Percentiles rank a stretch among this genome's conserved stretches.
phyloP scores from a whole-genome alignment of 2,797 vertebrate species.

The Acridotheres tristis region DNA sequence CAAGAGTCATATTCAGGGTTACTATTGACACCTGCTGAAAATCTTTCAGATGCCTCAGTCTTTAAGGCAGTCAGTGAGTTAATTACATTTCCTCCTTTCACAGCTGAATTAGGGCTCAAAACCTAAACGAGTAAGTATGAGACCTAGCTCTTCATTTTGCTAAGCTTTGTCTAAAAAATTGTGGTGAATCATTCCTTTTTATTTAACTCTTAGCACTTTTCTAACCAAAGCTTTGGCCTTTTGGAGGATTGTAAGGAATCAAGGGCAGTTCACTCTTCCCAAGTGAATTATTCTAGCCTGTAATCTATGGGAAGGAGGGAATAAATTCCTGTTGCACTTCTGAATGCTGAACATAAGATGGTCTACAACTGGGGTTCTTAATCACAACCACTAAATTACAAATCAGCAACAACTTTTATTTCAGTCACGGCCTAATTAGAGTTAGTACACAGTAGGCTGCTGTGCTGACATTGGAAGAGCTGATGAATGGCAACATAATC shows the following conservation, averaged over 20 bases:
- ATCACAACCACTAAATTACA: not conserved
- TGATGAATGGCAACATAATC: not conserved
- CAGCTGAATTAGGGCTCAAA: not conserved
- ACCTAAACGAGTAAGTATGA: conserved; percentile 15
- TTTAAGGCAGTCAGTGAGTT: not conserved
- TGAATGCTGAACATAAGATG: not conserved
- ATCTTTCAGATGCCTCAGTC: not conserved
- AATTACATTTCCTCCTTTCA: not conserved
- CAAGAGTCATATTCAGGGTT: not conserved
- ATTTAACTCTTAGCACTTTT: not conserved
- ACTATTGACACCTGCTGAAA: not conserved
- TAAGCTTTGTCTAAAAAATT: not conserved
- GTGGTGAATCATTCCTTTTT: not conserved
- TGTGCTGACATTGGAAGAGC: not conserved
- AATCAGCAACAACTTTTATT: not conserved
- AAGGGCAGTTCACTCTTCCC: not conserved
- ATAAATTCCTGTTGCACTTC: not conserved
- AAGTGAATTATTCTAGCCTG: not conserved
- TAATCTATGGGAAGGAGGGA: not conserved
- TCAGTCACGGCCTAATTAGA: not conserved
- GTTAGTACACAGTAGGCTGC: not conserved
- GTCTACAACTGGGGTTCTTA: not conserved
- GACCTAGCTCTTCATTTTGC: not conserved
- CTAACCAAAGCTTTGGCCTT: not conserved
- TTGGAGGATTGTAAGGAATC: not conserved